Evolutionary conservation across 1,140 invertebrate genomes (phyloP).

Genomic region (Anoplophora glabripennis): DNA sequence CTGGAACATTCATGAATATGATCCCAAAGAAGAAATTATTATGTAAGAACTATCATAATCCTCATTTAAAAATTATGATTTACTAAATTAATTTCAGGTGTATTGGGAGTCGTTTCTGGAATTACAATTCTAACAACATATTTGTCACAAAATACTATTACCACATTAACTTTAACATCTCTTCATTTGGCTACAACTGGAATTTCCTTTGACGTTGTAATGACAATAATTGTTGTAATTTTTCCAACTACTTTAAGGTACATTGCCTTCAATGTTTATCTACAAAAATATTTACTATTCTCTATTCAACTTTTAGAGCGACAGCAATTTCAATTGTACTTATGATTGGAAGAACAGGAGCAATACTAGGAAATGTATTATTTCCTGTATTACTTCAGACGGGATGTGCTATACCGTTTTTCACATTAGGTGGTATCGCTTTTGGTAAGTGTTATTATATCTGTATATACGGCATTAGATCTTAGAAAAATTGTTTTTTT

Average conservation of each 20-base stretch:
- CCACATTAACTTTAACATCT: slow-evolving; percentile 20
- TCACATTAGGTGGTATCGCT: slow-evolving; percentile 16
- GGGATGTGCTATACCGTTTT: slow-evolving; percentile 29
- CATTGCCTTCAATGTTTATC: not conserved
- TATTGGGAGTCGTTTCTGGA: too few species aligned
- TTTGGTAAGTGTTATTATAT: slow-evolving; percentile 14
- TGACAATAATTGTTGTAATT: slow-evolving; percentile 28
- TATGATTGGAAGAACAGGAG: slow-evolving; percentile 24
- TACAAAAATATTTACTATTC: too few species aligned
- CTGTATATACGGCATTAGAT: too few species aligned
- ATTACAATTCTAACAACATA: not conserved
- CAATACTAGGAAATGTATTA: slow-evolving; percentile 27
- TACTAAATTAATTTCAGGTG: too few species aligned
- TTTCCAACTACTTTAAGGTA: slow-evolving; percentile 37
- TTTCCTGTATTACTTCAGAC: slow-evolving; percentile 26
- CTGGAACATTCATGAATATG: slow-evolving; percentile 18
- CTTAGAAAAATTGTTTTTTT: not conserved
- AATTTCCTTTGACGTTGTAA: slow-evolving; percentile 22
- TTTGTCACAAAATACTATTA: slow-evolving; percentile 21
- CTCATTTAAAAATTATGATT: too few species aligned
- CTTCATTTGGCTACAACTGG: slow-evolving; percentile 11
- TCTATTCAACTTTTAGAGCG: slow-evolving; percentile 22
- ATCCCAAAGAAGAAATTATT: slow-evolving; percentile 30
- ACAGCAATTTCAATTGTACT: slow-evolving; percentile 21
- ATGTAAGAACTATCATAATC: slow-evolving; percentile 6